Evolutionary conservation across 2,888 invertebrate genomes (phyloP), one percentile per base, ranked within the genome.

Genomic region (Trileptium ribeirensis): DNA sequence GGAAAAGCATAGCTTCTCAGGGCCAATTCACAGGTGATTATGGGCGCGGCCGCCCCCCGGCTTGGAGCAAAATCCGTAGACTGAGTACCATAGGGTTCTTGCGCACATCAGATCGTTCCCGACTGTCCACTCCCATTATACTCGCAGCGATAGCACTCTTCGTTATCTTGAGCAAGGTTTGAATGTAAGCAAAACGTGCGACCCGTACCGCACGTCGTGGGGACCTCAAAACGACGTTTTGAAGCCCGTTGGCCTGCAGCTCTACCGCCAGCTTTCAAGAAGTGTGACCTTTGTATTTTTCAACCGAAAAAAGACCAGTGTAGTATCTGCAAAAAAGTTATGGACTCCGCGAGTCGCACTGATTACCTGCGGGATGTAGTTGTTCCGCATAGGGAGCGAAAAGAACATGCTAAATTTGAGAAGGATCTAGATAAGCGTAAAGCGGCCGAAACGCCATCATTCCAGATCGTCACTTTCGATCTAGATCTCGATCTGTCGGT

Each of bases 261-360:
- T 70, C 70, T 64, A 64, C n/a, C n/a, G 19, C n/a, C 64, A 64
- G 64, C 19, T n/a, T 64, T 77, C 37, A 64, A 31, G 8, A 39
- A 24, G 19, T 77, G 19, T 64, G 64, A 77, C 78, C 24, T 36
- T 29, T 36, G 78, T 24, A 51, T 77, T 34, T 77, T 15, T 15
- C 36, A 15, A 8, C 78, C 78, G 8, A 77, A 31, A 39, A 77
- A 77, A 77, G 78, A 77, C 78, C 78, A 77, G 78, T 77, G 78
- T 64, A 15, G 40, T 19, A 77, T 15, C 8, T 77, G 78, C 29
- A 24, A 19, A 31, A 70, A 79, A n/a, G 70, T 19, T n/a, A 8
- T 64, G 15, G 31, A 34, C 19, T n/a, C n/a, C n/a, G n/a, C n/a
- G n/a, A n/a, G n/a, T n/a, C n/a, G n/a, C n/a, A n/a, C n/a, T n/a